phyloP scores from a whole-genome alignment of 2,797 vertebrate species.

The Phalanger gymnotis region DNA sequence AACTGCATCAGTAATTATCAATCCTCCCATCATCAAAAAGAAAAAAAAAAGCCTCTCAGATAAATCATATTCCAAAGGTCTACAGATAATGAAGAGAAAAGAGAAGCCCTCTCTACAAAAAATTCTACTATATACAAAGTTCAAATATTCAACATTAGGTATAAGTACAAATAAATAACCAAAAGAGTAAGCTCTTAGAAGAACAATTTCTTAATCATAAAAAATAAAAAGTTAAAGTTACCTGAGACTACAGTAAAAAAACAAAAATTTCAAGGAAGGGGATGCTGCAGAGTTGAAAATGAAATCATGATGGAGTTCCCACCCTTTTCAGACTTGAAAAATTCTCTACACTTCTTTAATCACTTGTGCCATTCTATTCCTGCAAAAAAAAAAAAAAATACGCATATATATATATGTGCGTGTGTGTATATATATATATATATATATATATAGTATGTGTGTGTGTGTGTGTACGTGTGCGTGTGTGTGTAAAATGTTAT shows the following conservation, averaged over 20 bases:
- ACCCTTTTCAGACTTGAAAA: constrained; percentile 69
- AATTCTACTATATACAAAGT: constrained; percentile 34
- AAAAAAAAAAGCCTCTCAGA: constrained; percentile 23
- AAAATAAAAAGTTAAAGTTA: constrained; percentile 64
- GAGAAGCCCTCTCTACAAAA: neutral
- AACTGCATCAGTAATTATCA: neutral
- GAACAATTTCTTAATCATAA: constrained; percentile 54
- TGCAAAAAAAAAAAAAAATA: constrained; percentile 54
- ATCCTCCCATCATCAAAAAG: constrained; percentile 45
- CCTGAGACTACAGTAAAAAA: constrained; percentile 74
- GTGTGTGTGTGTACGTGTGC: too few species aligned
- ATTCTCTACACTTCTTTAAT: constrained; percentile 66
- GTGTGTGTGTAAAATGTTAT: too few species aligned
- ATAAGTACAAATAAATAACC: neutral
- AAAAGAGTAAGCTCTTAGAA: constrained; percentile 44
- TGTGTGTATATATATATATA: too few species aligned
- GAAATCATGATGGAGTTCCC: constrained; percentile 78
- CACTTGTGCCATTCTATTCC: constrained; percentile 71
- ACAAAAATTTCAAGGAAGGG: constrained; percentile 78
- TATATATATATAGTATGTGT: too few species aligned
- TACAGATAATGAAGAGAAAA: constrained; percentile 40
- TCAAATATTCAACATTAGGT: constrained; percentile 28
- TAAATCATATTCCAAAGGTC: neutral
- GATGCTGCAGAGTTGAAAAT: constrained; percentile 76
- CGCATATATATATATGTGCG: neutral